phyloP scores from a whole-genome alignment of 2,797 vertebrate genomes.

The Lepus townsendii region DNA sequence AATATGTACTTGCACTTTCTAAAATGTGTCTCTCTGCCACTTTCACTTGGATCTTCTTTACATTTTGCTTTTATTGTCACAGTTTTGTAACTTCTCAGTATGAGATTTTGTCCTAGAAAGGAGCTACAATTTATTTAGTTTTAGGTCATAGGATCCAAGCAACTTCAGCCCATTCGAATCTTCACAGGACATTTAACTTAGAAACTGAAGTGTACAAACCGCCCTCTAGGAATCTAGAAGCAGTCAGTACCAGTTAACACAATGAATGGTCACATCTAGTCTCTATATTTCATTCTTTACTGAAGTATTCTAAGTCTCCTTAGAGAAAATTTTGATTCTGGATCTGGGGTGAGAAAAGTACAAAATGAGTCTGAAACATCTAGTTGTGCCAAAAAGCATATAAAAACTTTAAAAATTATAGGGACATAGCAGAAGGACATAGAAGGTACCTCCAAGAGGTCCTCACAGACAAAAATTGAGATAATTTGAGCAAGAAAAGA shows the following conservation, averaged over 20 bases:
- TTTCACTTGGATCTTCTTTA: constrained; percentile 9
- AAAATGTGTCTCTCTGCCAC: neutral
- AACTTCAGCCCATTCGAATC: neutral
- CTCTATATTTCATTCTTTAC: constrained; percentile 13
- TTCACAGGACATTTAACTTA: neutral
- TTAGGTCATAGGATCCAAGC: neutral
- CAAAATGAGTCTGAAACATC: neutral
- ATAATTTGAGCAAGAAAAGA: neutral
- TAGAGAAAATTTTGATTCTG: constrained; percentile 25
- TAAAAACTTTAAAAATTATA: constrained; percentile 15
- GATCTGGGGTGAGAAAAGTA: neutral
- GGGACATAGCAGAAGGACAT: neutral
- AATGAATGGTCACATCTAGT: neutral
- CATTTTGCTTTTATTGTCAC: constrained; percentile 24
- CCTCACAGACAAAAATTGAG: constrained; percentile 13
- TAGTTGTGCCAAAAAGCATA: neutral
- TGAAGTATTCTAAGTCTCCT: neutral
- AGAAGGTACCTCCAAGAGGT: neutral
- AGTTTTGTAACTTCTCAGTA: constrained; percentile 15
- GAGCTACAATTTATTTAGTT: neutral
- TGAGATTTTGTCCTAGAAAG: constrained; percentile 60
- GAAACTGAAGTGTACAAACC: neutral
- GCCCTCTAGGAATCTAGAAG: neutral
- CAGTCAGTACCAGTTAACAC: neutral
- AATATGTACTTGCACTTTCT: neutral